These are phyloP conservation scores for Mormoops blainvillei DNA, from an alignment of 2,113 vertebrate genomes.

Conservation along the genomic window DNA sequence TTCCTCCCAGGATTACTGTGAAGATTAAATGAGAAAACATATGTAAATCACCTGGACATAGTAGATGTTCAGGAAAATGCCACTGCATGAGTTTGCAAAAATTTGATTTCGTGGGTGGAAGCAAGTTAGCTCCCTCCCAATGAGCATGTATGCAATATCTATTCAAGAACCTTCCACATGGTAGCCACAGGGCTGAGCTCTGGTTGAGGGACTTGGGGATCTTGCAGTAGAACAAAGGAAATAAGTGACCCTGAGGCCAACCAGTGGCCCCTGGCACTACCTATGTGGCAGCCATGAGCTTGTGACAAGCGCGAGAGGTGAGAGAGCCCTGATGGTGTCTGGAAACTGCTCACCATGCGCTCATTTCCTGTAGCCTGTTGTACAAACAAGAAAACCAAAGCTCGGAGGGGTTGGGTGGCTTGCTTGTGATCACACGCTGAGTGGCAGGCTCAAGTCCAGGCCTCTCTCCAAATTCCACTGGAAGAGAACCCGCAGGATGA, in stretches of 20 bases:
- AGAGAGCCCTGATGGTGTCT: too few relatives aligned
- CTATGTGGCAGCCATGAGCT: neutral
- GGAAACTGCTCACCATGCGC: neutral
- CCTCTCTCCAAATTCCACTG: neutral
- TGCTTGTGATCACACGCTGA: neutral
- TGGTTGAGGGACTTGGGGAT: neutral
- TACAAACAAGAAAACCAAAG: neutral
- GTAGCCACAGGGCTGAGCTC: neutral
- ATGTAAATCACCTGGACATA: neutral
- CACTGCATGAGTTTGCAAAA: neutral
- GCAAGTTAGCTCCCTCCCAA: neutral
- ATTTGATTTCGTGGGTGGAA: neutral
- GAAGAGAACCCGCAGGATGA: neutral
- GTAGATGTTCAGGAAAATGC: neutral
- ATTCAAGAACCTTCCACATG: neutral
- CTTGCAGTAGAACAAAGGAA: neutral
- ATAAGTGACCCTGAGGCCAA: neutral
- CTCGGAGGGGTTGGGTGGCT: neutral
- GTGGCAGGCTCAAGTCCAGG: neutral
- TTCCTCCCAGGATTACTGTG: neutral
- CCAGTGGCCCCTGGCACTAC: rapidly evolving
- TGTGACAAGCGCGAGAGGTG: rapidly evolving
- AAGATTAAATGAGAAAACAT: neutral
- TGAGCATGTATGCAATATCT: too few relatives aligned
- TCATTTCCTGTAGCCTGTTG: neutral